These are phyloP conservation scores for Neoitamus cyanurus DNA, from an alignment of 2,888 invertebrate genomes.

Conservation along the genomic window DNA sequence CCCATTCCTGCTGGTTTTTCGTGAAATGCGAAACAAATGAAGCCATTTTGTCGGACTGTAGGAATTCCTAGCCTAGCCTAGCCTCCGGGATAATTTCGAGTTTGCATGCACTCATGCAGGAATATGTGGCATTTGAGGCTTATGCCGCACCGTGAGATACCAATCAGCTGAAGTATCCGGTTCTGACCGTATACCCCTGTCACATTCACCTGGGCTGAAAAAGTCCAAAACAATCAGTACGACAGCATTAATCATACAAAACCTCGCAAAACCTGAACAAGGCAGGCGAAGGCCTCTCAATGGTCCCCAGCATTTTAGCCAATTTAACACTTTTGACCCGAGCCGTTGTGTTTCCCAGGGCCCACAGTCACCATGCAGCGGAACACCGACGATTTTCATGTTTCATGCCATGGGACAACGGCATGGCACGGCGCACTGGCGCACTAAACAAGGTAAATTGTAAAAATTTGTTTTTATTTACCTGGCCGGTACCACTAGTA, in stretches of 20 bases:
- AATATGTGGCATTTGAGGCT: neutral
- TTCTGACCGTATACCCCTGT: neutral
- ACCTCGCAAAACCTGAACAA: neutral
- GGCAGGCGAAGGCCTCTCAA: neutral
- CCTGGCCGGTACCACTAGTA: neutral
- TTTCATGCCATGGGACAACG: neutral
- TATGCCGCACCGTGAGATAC: neutral
- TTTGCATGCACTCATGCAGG: neutral
- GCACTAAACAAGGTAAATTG: neutral
- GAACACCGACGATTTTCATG: neutral
- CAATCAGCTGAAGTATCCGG: neutral
- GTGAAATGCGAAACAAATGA: neutral
- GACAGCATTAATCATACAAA: neutral
- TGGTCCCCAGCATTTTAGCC: neutral
- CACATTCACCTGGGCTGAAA: neutral
- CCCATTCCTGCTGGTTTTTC: neutral
- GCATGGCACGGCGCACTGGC: neutral
- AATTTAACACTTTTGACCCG: conserved; percentile 5
- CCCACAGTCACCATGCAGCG: neutral
- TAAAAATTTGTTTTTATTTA: neutral
- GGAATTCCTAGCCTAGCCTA: neutral
- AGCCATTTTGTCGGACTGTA: neutral
- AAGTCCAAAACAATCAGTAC: neutral
- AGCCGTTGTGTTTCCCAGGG: neutral
- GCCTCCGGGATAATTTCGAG: neutral